These are phyloP conservation scores for Anseranas semipalmata DNA, from an alignment of 2,113 vertebrate species.

Conservation along the genomic window DNA sequence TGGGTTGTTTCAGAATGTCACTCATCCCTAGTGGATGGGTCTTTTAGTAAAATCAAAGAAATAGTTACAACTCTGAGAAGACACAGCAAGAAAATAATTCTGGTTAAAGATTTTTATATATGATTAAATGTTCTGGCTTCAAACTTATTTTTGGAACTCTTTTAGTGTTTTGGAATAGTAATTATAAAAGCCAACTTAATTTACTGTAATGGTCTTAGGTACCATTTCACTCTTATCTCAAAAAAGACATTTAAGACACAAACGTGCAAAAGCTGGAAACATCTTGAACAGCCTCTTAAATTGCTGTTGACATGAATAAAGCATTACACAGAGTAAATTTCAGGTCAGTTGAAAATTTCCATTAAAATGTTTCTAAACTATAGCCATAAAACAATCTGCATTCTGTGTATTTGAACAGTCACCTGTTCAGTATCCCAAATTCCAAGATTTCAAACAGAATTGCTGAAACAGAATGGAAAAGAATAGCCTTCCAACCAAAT, in stretches of 20 bases:
- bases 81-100: not conserved
- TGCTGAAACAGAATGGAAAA: not conserved
- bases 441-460: not conserved
- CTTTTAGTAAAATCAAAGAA: not conserved
- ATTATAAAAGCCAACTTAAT: not conserved
- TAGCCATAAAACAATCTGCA: not conserved
- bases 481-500: not conserved
- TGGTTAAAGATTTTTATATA: not conserved
- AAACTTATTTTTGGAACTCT: not conserved
- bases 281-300: not conserved
- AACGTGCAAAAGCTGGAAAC: not conserved
- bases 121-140: not conserved
- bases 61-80: not conserved
- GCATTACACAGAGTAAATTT: not conserved
- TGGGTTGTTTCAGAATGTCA: not conserved
- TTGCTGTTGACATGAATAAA: conserved; percentile 13
- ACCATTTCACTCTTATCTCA: not conserved
- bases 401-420: not conserved
- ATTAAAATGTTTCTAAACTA: not conserved
- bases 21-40: not conserved
- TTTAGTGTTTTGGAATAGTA: not conserved
- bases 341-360: conserved; percentile 16
- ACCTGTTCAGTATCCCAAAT: not conserved
- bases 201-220: not conserved
- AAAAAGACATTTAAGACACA: not conserved